These are phyloP conservation scores for Herminia tarsipennalis DNA, from an alignment of 2,888 invertebrate genomes.

Conservation along the genomic window DNA sequence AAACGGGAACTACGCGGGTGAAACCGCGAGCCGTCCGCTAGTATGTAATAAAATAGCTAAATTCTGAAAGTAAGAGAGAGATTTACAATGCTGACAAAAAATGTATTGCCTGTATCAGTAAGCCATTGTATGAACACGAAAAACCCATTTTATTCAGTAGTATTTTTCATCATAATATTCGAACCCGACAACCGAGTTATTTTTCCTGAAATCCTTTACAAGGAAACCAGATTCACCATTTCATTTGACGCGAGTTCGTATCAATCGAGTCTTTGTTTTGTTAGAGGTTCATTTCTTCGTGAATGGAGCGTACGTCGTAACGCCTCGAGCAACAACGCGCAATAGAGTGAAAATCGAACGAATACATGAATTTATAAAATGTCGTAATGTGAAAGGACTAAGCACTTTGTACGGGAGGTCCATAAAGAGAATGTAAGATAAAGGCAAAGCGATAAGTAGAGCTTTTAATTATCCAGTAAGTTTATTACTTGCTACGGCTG, in stretches of 20 bases:
- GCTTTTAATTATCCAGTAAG: no score
- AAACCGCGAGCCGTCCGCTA: no score
- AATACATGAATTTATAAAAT: conserved; percentile 32
- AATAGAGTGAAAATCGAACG: conserved; percentile 47
- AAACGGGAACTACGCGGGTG: no score
- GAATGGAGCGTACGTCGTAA: conserved; percentile 19
- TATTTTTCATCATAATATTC: conserved; percentile 24
- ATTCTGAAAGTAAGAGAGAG: no score
- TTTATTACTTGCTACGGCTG: no score
- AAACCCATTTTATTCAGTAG: no score
- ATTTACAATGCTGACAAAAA: no score
- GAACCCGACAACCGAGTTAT: conserved; percentile 27
- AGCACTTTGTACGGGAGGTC: background rate
- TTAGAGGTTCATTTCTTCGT: conserved; percentile 40
- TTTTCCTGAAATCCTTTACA: conserved; percentile 35
- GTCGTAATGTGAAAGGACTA: background rate
- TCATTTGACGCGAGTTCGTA: conserved; percentile 31
- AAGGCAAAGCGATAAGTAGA: no score
- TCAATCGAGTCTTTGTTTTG: conserved; percentile 33
- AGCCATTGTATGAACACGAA: no score
- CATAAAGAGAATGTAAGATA: no score
- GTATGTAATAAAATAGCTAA: no score
- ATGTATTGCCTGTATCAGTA: no score
- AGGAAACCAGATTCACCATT: conserved; percentile 28
- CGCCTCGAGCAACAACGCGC: conserved; percentile 30